Percentiles rank a stretch among this genome's conserved stretches.
Evolutionary conservation across 1,140 invertebrate species (phyloP).

Genomic region (Penaeus vannamei): DNA sequence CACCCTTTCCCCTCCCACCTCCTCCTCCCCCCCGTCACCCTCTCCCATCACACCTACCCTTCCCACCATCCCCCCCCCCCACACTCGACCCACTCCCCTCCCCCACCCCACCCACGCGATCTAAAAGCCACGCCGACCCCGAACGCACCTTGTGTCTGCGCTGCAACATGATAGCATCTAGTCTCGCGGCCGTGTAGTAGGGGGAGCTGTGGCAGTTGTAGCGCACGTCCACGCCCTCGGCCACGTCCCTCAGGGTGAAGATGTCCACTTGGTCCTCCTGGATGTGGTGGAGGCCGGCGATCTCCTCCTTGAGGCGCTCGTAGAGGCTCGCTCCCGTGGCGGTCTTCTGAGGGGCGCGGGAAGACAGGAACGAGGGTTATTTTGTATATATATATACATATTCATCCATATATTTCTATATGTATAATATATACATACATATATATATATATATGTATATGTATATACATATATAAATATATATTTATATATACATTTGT

Average conservation of each 20-base stretch:
- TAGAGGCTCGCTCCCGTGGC: slow-evolving; percentile 54
- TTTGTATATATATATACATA: no score
- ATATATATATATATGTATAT: no score
- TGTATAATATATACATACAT: no score
- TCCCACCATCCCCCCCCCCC: slow-evolving; percentile 19
- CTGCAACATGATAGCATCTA: slow-evolving; percentile 96
- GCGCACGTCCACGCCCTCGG: slow-evolving; percentile 85
- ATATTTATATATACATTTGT: no score
- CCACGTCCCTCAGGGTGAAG: slow-evolving; percentile 85
- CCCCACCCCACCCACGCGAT: not conserved
- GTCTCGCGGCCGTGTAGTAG: slow-evolving; percentile 92
- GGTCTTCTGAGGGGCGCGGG: not conserved
- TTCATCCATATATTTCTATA: no score
- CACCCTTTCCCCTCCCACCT: not conserved
- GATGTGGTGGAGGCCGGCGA: slow-evolving; percentile 59
- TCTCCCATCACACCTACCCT: no score
- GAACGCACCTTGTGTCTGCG: slow-evolving; percentile 78
- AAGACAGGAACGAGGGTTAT: no score
- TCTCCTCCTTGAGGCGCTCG: slow-evolving; percentile 52
- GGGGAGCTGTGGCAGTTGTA: slow-evolving; percentile 96
- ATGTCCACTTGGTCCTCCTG: slow-evolving; percentile 93
- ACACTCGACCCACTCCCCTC: not conserved
- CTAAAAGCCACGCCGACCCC: no score
- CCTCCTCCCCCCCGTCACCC: no score
- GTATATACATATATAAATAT: no score